phyloP scores from a whole-genome alignment of 2,888 invertebrate species.

The Volucella inflata region DNA sequence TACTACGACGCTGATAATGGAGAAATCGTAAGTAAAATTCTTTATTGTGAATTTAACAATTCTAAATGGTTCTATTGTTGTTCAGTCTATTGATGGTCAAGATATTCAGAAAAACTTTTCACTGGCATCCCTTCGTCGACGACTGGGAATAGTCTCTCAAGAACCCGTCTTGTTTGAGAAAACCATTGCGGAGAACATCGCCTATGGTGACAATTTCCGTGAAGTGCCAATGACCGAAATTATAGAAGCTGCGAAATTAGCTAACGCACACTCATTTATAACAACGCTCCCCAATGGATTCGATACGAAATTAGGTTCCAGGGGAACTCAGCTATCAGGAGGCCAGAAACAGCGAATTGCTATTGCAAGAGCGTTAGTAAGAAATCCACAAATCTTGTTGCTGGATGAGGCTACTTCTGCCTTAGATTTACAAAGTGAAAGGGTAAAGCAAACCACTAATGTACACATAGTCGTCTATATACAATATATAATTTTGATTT shows the following conservation, averaged over 20 bases:
- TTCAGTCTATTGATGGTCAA: conserved; percentile 89
- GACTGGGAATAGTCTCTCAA: conserved; percentile 91
- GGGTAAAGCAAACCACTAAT: too few relatives aligned
- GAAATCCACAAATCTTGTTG: too few relatives aligned
- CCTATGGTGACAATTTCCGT: too few relatives aligned
- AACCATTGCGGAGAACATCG: conserved; percentile 90
- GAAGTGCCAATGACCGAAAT: conserved; percentile 90
- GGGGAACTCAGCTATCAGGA: too few relatives aligned
- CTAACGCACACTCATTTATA: conserved; percentile 91
- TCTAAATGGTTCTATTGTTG: conserved; percentile 85
- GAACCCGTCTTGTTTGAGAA: conserved; percentile 92
- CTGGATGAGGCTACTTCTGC: conserved; percentile 92
- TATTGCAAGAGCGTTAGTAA: too few relatives aligned
- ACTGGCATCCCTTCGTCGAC: conserved; percentile 86
- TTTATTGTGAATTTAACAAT: conserved; percentile 80
- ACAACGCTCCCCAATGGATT: conserved; percentile 89
- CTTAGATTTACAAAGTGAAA: conserved; percentile 90
- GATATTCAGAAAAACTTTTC: conserved; percentile 89
- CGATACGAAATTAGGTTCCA: conserved; percentile 88
- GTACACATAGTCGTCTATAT: too few relatives aligned
- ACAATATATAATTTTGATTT: conserved; percentile 85
- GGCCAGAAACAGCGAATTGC: too few relatives aligned
- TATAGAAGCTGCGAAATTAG: conserved; percentile 87
- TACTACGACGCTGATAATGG: conserved; percentile 90
- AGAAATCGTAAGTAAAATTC: conserved; percentile 84